Evolutionary conservation across 2,797 vertebrate species (phyloP), one percentile per base, ranked within the genome.

Genomic region (Coreius guichenoti): DNA sequence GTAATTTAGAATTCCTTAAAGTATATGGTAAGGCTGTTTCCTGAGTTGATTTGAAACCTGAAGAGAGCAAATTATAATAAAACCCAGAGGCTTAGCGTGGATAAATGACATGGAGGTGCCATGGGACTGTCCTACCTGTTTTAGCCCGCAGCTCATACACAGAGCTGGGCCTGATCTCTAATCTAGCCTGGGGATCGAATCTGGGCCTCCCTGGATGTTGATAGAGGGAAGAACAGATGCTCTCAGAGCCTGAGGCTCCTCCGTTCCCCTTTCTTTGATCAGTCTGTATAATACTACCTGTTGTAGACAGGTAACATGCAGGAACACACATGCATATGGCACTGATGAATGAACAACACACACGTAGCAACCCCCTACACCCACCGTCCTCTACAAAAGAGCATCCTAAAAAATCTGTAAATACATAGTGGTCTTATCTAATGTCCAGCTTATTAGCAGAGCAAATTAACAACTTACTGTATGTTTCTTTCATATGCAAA

Each of bases 381-480:
- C 3, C 47, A 67, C 31, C 1, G 49, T 61, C 33, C 54, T 67
- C 51, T 61, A 72, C 21, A 3, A 19, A 83, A 19, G 47, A 47
- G 11, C 4, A 31, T 72, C n/a, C 58, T 65, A 39, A 14, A 84
- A 85, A 83, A 69, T 82, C 67, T 17, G 56, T 76, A 68, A 70
- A 17, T 80, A 51, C 23, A 51, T 81, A 87, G 70, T 54, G 86
- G 88, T 89, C 85, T 89, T 61, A 89, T 90, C 89, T 90, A 87
- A 88, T 89, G 92, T 92, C 89, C 89, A 81, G 90, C 91, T 93
- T 92, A 93, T 93, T 92, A 94, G 86, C 43, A 76, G 87, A 83
- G 86, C 90, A 91, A 90, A 89, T 14, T 80, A 92, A 91, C 87
- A 89, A n/a, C 90, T 93, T 92, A 43, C 39, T 43, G 39, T 9